Base-by-base conservation (phyloP, 2,797 vertebrate species). In the Enteromius viviparus region DNA sequence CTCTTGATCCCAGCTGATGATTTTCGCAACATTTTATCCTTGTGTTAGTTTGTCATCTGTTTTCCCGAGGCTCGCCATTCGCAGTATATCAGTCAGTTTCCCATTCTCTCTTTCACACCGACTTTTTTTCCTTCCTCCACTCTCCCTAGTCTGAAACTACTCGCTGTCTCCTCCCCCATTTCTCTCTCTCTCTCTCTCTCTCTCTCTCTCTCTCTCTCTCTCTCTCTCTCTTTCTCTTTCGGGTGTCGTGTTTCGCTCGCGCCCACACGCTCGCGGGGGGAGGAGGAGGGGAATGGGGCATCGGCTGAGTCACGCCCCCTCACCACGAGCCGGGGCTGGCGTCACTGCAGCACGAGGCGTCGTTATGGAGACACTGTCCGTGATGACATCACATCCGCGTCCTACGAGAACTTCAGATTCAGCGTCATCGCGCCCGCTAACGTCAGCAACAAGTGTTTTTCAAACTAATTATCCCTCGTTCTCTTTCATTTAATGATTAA, bases 201-300 rank as follows among this genome's bases (percentile, higher is more conserved):
- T 29, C 83, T 51, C 70, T 26, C 40, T 64, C 65, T 34, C 68
- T 76, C 74, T 69, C 40, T 74, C 62, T 87, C 89, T 92, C 90
- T 85, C 70, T 26, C 40, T 64, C 65, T 34, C 68, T 76, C 74
- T 69, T 32, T 74, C 62, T 87, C 89, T 92, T 89, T 85, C 81
- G 89, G 93, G 94, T 95, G 93, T 95, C 92, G 93, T 93, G 93
- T 95, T 94, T 94, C 93, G 87, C 90, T 92, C 89, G 80, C 94
- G 94, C 94, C 94, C 91, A 94, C 94, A 92, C 89, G 89, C 92
- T 90, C 88, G 76, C 78, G 84, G 74, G 84, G 79, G 88, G 80
- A 53, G 47, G 47, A 49, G 53, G 53, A n/a, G 70, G 87, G 89
- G 87, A 78, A 40, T 47, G 19, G 90, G 89, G 90, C 82, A 70